A percentile compares a stretch with the other conserved stretches of the same genome.
Conservation (phyloP, 2,888 invertebrate genomes). For the Brachyptera risi region DNA sequence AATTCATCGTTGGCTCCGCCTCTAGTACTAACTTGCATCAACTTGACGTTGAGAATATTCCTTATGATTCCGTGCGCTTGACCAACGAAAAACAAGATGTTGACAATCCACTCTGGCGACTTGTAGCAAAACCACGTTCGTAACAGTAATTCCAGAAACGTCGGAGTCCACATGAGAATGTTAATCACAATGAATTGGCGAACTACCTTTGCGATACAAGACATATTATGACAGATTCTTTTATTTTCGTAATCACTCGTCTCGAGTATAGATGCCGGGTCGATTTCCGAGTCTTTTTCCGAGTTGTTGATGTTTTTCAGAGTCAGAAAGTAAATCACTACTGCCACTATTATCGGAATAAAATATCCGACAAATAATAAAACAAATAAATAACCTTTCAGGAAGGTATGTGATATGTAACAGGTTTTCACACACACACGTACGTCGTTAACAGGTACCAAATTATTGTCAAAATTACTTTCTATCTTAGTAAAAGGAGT, state of each 20-base stretch:
- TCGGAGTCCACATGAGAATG: slow-evolving; percentile 40
- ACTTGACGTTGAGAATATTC: slow-evolving; percentile 37
- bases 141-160: slow-evolving; percentile 37
- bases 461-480: not conserved
- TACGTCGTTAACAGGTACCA: slow-evolving; percentile 2
- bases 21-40: slow-evolving; percentile 7
- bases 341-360: slow-evolving; percentile 37
- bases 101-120: slow-evolving; percentile 37
- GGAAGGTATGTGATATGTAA: slow-evolving; percentile 38
- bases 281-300: slow-evolving; percentile 29
- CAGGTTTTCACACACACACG: slow-evolving; percentile 34
- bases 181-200: slow-evolving; percentile 36
- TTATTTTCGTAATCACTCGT: not conserved
- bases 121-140: slow-evolving; percentile 37
- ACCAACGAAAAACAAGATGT: slow-evolving; percentile 36
- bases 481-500: not conserved
- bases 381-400: slow-evolving; percentile 40
- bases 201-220: slow-evolving; percentile 27
- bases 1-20: not conserved
- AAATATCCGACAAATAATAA: slow-evolving; percentile 40
- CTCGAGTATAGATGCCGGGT: slow-evolving; percentile 30
- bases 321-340: slow-evolving; percentile 32
- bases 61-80: slow-evolving; percentile 35
- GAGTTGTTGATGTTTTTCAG: slow-evolving; percentile 33
- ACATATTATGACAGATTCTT: slow-evolving; percentile 1